These are phyloP conservation scores for Glaucopsyche alexis DNA, from an alignment of 2,888 invertebrate species.

Conservation along the genomic window DNA sequence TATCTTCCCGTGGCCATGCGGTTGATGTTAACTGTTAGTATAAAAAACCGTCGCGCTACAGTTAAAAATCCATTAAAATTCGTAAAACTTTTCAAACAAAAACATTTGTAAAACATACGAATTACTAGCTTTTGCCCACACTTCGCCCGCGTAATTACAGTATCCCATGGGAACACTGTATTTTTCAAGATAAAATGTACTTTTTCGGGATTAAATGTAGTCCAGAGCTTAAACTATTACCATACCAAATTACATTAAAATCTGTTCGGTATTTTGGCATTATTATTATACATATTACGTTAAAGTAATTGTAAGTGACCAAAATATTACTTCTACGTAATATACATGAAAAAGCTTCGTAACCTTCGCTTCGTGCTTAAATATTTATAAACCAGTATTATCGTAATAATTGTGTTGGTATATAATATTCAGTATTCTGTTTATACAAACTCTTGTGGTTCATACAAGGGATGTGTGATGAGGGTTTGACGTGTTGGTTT, in stretches of 20 bases:
- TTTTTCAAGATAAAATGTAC: no score
- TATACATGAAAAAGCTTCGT: background rate
- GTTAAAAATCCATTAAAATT: background rate
- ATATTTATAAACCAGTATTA: background rate
- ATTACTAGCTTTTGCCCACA: no score
- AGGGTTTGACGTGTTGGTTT: background rate
- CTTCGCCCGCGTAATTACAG: no score
- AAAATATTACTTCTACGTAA: background rate
- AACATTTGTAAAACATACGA: background rate
- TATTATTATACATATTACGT: background rate
- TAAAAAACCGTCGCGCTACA: background rate
- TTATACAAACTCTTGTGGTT: background rate
- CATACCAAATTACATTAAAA: no score
- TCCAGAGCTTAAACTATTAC: no score
- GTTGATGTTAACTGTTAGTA: background rate
- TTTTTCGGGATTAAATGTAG: no score
- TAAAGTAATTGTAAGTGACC: background rate
- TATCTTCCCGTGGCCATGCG: background rate
- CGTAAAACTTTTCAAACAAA: background rate
- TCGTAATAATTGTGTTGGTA: background rate
- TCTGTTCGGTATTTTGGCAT: no score
- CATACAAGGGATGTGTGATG: background rate
- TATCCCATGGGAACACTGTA: no score
- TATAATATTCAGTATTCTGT: background rate
- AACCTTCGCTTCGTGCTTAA: background rate